Base-by-base conservation (phyloP, 1,140 invertebrate genomes). In the Eubasilissa regina region DNA sequence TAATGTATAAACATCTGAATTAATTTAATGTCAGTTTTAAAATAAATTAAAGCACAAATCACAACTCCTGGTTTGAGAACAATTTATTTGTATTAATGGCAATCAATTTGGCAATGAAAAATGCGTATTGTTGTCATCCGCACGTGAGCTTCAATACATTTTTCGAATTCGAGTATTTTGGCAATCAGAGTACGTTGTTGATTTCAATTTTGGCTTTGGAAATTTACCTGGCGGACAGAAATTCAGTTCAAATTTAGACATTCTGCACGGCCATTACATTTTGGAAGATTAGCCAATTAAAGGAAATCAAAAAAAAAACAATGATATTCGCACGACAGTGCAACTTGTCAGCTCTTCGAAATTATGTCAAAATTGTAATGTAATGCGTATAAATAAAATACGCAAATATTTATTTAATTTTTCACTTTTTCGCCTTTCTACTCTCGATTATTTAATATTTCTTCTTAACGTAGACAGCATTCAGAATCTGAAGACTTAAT, bases 21-120 rank as follows among this genome's bases (percentile, higher is more conserved):
- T 13, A 4, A 1, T 12, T 51, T 51, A 8, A 51, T 51, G 11
- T 51, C 48, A 13, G 48, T 15, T 51, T 51, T 13, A 51, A 51
- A 51, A 51, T 25, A 56, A 74, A 45, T 19, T 56, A 56, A 45
- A 74, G 72, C 72, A 56, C 35, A 45, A 43, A 25, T 74, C 72
- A 56, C 55, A 74, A 74, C 72, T 51, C 66, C 51, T 7, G 66
- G 17, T 35, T 17, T 47, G 45, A 70, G 48, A 70, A 47, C 47
- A 62, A 19, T 51, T 56, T 56, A 56, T 56, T n/a, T 17, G n/a
- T 56, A 58, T 58, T 11, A 58, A 58, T 58, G 17, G 17, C 17
- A 58, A 19, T 58, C 15, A 15, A 58, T 19, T 58, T 21, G 55
- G 55, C 55, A 15, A 58, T 19, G 7, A 58, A 58, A 58, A 9